Percentiles rank a stretch among this genome's conserved stretches.
Evolutionary conservation across 2,888 invertebrate genomes (phyloP).

Genomic region (Deilephila porcellus): DNA sequence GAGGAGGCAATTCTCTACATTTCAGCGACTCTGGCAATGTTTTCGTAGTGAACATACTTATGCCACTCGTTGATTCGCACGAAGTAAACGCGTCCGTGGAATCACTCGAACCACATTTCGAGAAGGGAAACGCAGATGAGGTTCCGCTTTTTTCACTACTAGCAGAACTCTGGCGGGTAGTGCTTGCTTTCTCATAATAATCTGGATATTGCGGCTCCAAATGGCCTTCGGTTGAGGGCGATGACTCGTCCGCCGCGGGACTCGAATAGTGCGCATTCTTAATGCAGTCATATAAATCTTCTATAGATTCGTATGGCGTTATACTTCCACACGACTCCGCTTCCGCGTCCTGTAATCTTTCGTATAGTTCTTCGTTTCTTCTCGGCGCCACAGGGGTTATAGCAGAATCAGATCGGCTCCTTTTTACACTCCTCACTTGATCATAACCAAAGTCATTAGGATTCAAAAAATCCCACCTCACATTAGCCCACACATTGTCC

Average conservation of each 20-base stretch:
- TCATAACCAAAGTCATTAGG: conserved; percentile 79
- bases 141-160: conserved; percentile 79
- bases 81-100: conserved; percentile 77
- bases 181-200: conserved; percentile 73
- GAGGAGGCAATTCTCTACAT: conserved; percentile 71
- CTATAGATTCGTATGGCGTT: conserved; percentile 81
- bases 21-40: conserved; percentile 70
- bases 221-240: conserved; percentile 75
- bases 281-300: conserved; percentile 80
- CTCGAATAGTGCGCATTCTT: conserved; percentile 77
- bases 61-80: conserved; percentile 79
- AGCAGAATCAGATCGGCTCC: conserved; percentile 79
- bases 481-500: conserved; percentile 80
- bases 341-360: conserved; percentile 69
- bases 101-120: conserved; percentile 81
- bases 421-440: conserved; percentile 73
- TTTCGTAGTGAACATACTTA: conserved; percentile 72
- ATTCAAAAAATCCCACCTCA: conserved; percentile 78
- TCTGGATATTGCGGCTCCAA: conserved; percentile 77
- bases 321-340: conserved; percentile 77
- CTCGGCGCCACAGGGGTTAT: conserved; percentile 70
- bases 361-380: conserved; percentile 77
- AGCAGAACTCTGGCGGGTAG: conserved; percentile 76
- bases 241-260: conserved; percentile 71
- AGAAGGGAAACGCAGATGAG: conserved; percentile 81